These are phyloP conservation scores for Actinemys pallida DNA, from an alignment of 2,113 vertebrate genomes.

Conservation along the genomic window DNA sequence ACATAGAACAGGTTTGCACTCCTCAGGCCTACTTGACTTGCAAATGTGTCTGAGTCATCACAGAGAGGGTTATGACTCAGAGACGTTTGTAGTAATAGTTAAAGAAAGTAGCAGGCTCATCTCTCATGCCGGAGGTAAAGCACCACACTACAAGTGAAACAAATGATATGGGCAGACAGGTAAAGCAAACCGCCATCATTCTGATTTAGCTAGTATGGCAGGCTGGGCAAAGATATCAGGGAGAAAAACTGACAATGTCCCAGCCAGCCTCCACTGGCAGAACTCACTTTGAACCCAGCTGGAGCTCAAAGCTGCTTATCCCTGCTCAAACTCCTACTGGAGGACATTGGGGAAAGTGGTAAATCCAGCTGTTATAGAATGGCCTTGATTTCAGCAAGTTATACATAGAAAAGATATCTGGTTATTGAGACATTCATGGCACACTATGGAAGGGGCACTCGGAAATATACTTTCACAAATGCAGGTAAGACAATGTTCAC, in stretches of 20 bases:
- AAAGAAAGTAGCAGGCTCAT: background rate
- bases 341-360: background rate
- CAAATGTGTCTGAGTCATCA: background rate
- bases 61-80: background rate
- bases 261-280: background rate
- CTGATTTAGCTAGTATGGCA: background rate
- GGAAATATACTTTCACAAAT: background rate
- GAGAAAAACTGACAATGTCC: background rate
- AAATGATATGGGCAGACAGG: background rate
- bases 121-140: background rate
- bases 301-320: background rate
- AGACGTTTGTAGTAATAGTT: background rate
- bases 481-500: background rate
- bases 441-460: background rate
- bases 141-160: background rate
- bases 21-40: background rate
- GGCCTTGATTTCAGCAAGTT: background rate
- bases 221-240: background rate
- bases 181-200: background rate
- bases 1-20: background rate
- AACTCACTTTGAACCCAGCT: background rate
- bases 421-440: background rate
- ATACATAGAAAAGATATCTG: background rate
- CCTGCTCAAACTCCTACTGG: background rate
- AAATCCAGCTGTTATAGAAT: background rate